A percentile compares a stretch with the other conserved stretches of the same genome.
phyloP scores from a whole-genome alignment of 2,888 invertebrate genomes.

The Machimus rusticus region DNA sequence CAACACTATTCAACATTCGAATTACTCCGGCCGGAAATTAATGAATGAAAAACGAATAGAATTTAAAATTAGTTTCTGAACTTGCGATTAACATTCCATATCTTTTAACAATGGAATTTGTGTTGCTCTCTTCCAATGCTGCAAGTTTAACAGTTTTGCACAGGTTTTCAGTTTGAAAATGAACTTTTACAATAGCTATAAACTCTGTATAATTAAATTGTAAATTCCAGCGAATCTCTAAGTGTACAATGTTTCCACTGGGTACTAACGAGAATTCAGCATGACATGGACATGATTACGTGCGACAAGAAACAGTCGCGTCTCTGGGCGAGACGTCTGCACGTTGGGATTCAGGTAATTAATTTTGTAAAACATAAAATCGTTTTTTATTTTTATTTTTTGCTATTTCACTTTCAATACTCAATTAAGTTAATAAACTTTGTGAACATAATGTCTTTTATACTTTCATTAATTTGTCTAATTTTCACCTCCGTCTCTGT shows the following conservation, averaged over 20 bases:
- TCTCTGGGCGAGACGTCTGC: conserved; percentile 85
- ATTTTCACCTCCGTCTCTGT: not conserved
- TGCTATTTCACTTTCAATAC: not conserved
- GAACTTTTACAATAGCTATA: not conserved
- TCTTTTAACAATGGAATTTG: not conserved
- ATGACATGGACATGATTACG: conserved; percentile 87
- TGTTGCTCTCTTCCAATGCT: not conserved
- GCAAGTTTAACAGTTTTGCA: not conserved
- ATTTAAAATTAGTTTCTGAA: not conserved
- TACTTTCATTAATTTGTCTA: not conserved
- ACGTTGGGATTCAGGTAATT: conserved; percentile 73
- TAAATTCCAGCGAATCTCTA: conserved; percentile 82
- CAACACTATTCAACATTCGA: not conserved
- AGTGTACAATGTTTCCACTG: conserved; percentile 91
- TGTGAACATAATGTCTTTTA: conserved; percentile 49
- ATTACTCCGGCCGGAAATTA: not conserved
- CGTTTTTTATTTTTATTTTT: not conserved
- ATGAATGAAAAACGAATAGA: not conserved
- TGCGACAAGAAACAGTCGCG: conserved; percentile 85
- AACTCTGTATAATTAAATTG: conserved; percentile 45
- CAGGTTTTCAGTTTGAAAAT: not conserved
- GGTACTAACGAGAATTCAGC: conserved; percentile 73
- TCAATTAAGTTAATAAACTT: not conserved
- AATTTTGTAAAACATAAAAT: not conserved
- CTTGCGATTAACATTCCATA: not conserved